phyloP scores from a whole-genome alignment of 92 coral and sea anemone genomes.

The Palythoa caribaeorum region DNA sequence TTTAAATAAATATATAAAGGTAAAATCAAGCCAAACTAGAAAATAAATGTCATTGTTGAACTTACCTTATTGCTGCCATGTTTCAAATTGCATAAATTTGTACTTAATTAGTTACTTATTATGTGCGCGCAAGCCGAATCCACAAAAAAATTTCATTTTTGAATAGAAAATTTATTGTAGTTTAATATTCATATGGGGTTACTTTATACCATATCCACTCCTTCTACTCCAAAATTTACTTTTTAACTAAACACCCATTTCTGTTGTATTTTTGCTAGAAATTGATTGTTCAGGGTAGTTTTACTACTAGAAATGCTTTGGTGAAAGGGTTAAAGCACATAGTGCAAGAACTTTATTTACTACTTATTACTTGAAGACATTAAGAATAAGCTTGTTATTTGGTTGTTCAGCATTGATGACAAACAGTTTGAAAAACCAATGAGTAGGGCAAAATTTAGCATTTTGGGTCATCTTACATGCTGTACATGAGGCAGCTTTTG shows the following conservation, averaged over 20 bases:
- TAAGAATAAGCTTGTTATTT: not conserved
- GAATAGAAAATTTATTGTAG: slow-evolving; percentile 45
- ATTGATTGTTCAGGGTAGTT: slow-evolving; percentile 51
- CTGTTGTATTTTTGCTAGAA: slow-evolving; percentile 54
- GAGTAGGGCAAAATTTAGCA: slow-evolving; percentile 3
- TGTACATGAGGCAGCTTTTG: slow-evolving; percentile 32
- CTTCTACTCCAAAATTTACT: slow-evolving; percentile 53
- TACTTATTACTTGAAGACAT: not conserved
- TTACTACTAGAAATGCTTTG: slow-evolving; percentile 43
- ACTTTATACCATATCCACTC: slow-evolving; percentile 59
- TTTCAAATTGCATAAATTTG: slow-evolving; percentile 17
- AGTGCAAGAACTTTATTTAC: not conserved
- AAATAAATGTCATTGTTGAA: slow-evolving; percentile 5
- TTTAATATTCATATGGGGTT: slow-evolving; percentile 61
- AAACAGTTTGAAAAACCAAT: slow-evolving; percentile 4
- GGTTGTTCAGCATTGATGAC: not conserved
- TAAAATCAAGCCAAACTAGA: slow-evolving; percentile 15
- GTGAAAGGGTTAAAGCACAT: slow-evolving; percentile 50
- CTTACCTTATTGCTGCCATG: slow-evolving; percentile 30
- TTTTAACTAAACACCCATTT: slow-evolving; percentile 23
- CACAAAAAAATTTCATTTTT: slow-evolving; percentile 38
- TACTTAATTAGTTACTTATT: slow-evolving; percentile 35
- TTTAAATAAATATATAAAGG: slow-evolving; percentile 3
- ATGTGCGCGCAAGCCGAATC: not conserved
- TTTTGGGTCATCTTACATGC: slow-evolving; percentile 38